These are phyloP conservation scores for Simalia tracyae DNA, from an alignment of 2,797 vertebrate species.

Conservation along the genomic window DNA sequence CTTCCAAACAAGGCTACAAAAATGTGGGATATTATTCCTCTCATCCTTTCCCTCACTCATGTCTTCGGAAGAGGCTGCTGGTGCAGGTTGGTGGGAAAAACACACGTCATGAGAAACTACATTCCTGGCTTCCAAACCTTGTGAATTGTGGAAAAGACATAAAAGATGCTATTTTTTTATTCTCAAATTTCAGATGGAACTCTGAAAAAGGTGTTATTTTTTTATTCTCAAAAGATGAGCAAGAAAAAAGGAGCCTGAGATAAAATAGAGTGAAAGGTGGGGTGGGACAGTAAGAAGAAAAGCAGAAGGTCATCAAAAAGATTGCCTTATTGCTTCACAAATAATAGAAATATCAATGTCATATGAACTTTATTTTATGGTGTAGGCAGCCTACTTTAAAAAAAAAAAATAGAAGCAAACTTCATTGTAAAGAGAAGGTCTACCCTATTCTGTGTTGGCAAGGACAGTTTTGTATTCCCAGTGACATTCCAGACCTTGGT, in stretches of 20 bases:
- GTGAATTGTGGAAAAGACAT: constrained; percentile 37
- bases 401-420: constrained; percentile 72
- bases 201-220: constrained; percentile 60
- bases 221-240: constrained; percentile 63
- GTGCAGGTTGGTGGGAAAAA: too few relatives aligned
- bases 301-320: constrained; percentile 72
- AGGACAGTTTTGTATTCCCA: constrained; percentile 65
- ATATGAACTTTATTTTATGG: constrained; percentile 81
- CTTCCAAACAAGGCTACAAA: background rate
- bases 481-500: constrained; percentile 69
- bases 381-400: constrained; percentile 69
- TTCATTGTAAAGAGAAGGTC: constrained; percentile 73
- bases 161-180: constrained; percentile 14
- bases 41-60: background rate
- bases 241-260: constrained; percentile 66
- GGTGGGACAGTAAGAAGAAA: constrained; percentile 27
- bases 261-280: constrained; percentile 68
- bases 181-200: too few relatives aligned
- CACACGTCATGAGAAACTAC: background rate
- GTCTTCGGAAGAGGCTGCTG: background rate
- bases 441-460: constrained; percentile 60
- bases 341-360: constrained; percentile 84
- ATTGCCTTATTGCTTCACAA: constrained; percentile 76
- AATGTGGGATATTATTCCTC: background rate
- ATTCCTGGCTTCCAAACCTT: constrained; percentile 28